Evolutionary conservation across 2,113 vertebrate species (phyloP).

Genomic region (Thermophis baileyi): DNA sequence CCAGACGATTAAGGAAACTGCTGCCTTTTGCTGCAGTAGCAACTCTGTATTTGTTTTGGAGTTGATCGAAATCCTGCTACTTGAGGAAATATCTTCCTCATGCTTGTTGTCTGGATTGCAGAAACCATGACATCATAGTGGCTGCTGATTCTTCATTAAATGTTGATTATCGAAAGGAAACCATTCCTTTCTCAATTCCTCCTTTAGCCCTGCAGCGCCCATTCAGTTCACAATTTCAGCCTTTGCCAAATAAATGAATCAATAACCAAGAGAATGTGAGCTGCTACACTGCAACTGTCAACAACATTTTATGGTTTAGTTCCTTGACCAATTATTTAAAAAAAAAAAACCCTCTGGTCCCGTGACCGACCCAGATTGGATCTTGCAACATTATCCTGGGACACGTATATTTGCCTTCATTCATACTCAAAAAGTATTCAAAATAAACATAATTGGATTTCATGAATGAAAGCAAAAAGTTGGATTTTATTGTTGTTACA

Average conservation of each 20-base stretch:
- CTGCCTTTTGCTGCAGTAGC: neutral
- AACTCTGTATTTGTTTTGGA: neutral
- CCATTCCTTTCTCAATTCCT: neutral
- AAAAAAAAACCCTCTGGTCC: too few relatives aligned
- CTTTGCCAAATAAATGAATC: neutral
- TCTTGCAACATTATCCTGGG: neutral
- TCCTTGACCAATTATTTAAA: neutral
- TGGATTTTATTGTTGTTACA: neutral
- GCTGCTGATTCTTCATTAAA: neutral
- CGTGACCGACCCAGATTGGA: neutral
- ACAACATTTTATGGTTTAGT: neutral
- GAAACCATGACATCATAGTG: neutral
- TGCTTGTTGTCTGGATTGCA: neutral
- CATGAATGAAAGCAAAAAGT: neutral
- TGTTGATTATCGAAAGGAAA: neutral
- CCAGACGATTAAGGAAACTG: neutral
- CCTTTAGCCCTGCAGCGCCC: neutral
- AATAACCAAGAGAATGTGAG: neutral
- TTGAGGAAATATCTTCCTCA: neutral
- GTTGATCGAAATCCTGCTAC: neutral
- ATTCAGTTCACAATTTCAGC: neutral
- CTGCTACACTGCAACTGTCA: neutral
- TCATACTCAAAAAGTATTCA: neutral
- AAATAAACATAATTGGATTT: neutral
- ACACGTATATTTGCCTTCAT: neutral